Evolutionary conservation across 2,113 vertebrate species (phyloP), one percentile per base, ranked within the genome.

Genomic region (Psilopsiagon aymara): DNA sequence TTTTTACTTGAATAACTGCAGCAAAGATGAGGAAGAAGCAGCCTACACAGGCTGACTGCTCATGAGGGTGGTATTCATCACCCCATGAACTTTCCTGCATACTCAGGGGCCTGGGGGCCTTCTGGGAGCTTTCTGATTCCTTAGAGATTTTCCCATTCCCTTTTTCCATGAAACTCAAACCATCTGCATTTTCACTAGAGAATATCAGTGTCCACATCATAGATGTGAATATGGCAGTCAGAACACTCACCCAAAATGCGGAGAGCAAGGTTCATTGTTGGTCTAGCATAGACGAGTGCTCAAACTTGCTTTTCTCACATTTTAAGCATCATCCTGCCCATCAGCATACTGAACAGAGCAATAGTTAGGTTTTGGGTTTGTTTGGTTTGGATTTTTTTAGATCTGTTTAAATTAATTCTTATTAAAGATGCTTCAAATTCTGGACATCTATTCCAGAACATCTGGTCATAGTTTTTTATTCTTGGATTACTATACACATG

Each of bases 51-150:
- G 18, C 17, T 70, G n/a, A 62, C 29, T n/a, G 13, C 20, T 43
- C 37, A 11, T 18, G 57, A 35, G n/a, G 27, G 39, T 24, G 11
- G 11, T 19, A 33, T 63, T 47, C 46, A 53, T 47, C 33, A 82
- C 1, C 1, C 16, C 15, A 6, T 29, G 18, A 47, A 49, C 4
- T 73, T 57, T 57, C 17, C 39, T 37, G 16, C 1, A 1, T 9
- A n/a, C 16, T 37, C 43, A 76, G 57, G 80, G 27, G 31, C 20
- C 67, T 82, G 27, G n/a, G 68, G 57, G 20, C 20, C 46, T 46
- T 67, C 67, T 15, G 15, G 37, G 13, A 86, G 28, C n/a, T 53
- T 76, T 86, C 57, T 37, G 43, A n/a, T 23, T 71, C 14, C 31
- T 73, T 44, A 47, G 14, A 81, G 20, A 27, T 29, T 44, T 70